Base-by-base conservation (phyloP, 2,888 invertebrate species). In the Quadriops clusia region DNA sequence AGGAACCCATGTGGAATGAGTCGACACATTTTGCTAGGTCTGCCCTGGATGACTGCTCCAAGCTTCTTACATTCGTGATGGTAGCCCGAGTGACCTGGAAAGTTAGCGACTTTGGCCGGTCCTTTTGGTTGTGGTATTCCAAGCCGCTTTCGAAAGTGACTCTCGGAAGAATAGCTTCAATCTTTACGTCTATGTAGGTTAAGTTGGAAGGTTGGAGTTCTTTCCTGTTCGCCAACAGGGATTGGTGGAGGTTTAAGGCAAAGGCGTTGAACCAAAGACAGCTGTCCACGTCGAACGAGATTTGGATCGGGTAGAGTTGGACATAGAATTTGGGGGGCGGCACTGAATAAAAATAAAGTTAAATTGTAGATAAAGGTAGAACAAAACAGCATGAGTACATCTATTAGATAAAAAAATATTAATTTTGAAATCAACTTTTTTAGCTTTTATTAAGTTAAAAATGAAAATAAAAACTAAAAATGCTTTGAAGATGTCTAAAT, bases 211-310 rank as follows among this genome's bases (percentile, higher is more conserved):
- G 41, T 17, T 57, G 45, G 23, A 41, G 37, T 28, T 55, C 51
- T 25, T 47, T 54, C 45, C 58, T 60, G 17, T 72, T 68, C 27
- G 64, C 63, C 37, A 72, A 56, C 27, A 85, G 65, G 17, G 83
- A 78, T 44, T 84, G 79, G 51, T 80, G 74, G 9, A 95, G 71
- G 65, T 89, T 91, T 31, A 94, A 72, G 17, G 80, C 72, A 60
- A 98, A 95, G 17, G 91, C 86, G 52, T 91, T 90, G 32, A 91
- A 71, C 97, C 97, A 98, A 34, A 95, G 65, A 39, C 89, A 70
- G 32, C 93, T 94, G 38, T 79, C 72, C 32, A 81, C 71, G 60
- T 98, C 95, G 53, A 95, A 77, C 26, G 78, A 75, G 23, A 95
- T 64, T 47, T 85, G 78, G 29, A 95, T 70, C 1, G 97, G 97